Percentiles rank a stretch among this genome's conserved stretches.
These are phyloP conservation scores for Aldrovandia affinis DNA, from an alignment of 2,797 vertebrate genomes.

Conservation along the genomic window DNA sequence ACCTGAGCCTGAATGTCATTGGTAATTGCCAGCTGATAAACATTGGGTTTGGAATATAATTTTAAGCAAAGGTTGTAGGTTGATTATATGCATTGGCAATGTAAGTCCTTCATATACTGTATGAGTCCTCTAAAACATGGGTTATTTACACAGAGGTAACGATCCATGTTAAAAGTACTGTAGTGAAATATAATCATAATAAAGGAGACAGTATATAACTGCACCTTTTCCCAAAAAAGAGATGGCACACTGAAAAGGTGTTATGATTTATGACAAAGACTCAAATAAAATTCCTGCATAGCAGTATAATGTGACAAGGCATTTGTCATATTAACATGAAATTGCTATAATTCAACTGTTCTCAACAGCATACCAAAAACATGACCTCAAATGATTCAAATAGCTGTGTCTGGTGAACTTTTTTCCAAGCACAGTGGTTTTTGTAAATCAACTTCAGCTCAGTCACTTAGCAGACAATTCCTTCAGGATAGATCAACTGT, in stretches of 20 bases:
- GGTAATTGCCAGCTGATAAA: slow-evolving; percentile 18
- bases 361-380: neutral
- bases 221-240: neutral
- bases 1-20: neutral
- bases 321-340: neutral
- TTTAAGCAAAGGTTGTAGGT: slow-evolving; percentile 7
- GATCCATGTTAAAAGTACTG: neutral
- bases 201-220: neutral
- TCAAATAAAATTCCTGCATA: neutral
- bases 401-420: neutral
- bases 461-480: neutral
- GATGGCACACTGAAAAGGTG: neutral
- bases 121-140: neutral
- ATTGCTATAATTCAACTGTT: neutral
- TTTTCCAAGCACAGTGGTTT: neutral
- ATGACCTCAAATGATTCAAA: slow-evolving; percentile 6
- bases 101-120: neutral
- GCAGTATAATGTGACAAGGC: neutral
- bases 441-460: slow-evolving; percentile 14
- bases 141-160: neutral
- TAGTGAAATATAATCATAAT: neutral
- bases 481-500: neutral
- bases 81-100: neutral
- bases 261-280: neutral
- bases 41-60: neutral